Base-by-base conservation (phyloP, 1,140 invertebrate genomes). In the Drosophila aff. region DNA sequence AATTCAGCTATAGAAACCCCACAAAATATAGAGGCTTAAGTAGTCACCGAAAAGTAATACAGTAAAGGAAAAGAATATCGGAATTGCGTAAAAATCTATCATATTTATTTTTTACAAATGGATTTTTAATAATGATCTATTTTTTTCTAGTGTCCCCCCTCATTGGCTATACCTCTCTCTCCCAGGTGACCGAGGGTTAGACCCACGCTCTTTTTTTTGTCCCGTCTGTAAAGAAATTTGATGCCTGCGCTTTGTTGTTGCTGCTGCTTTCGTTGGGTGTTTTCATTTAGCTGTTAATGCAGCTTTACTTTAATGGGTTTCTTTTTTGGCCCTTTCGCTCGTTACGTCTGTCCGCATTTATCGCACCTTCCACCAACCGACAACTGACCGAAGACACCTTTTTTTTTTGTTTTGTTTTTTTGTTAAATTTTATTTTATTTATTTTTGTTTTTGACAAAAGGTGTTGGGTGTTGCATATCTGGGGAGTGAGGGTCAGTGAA, bases 231-330 rank as follows among this genome's bases (percentile, higher is more conserved):
- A 61, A 47, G 81, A 84, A 84, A 84, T 84, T 80, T 67, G 81
- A 84, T 84, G 82, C 82, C 77, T 82, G 49, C 64, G 46, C 72
- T 81, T 81, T 80, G 77, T 80, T 81, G 67, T 64, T 72, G 38
- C 28, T 76, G 43, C 23, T 76, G 57, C 59, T 67, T 41, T 62
- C 77, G 57, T 71, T 72, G 72, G 47, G 75, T 82, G 69, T 81
- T 81, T 81, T 72, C 59, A 79, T 81, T 81, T 83, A 83, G 81
- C 81, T 60, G 82, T 81, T 85, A 85, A 85, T 85, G 82, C 82
- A 85, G 82, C 82, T 85, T 85, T 85, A 69, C 71, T 78, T 85
- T 85, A 85, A 85, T 85, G 82, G 82, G 78, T 85, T 85, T 85
- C 69, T 79, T 82, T 83, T 85, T 80, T 76, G 73, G 81, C 65